phyloP scores from a whole-genome alignment of 1,140 invertebrate genomes.

The Achatina immaculata region DNA sequence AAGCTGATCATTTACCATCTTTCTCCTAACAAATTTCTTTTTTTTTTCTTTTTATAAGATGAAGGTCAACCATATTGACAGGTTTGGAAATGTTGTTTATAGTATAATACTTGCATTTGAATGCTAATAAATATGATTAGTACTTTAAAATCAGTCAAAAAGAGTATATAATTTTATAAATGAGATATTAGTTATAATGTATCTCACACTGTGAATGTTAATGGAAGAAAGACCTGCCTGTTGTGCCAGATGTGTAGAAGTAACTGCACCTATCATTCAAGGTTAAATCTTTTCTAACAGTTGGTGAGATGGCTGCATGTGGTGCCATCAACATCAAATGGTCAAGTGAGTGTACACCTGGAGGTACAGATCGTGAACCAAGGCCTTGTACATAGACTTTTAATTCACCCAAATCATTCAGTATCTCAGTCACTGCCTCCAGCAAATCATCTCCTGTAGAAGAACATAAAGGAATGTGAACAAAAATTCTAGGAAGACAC shows the following conservation, averaged over 20 bases:
- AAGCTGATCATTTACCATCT: too few species aligned
- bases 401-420: conserved; percentile 41
- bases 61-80: too few species aligned
- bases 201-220: neutral
- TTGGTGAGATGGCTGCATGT: conserved; percentile 12
- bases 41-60: too few species aligned
- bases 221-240: conserved; percentile 24
- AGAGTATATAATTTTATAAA: neutral
- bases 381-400: conserved; percentile 52
- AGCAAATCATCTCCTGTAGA: conserved; percentile 50
- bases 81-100: too few species aligned
- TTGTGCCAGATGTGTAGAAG: conserved; percentile 45
- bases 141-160: neutral
- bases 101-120: too few species aligned
- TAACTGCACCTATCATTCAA: conserved; percentile 32
- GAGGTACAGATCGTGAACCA: neutral
- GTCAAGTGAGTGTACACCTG: conserved; percentile 31
- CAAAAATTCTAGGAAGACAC: too few species aligned
- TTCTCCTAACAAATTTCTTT: too few species aligned
- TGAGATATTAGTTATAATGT: neutral
- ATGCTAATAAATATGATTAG: too few species aligned
- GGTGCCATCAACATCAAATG: conserved; percentile 13
- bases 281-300: conserved; percentile 32
- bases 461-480: too few species aligned
- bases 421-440: conserved; percentile 48